A percentile compares a stretch with the other conserved stretches of the same genome.
Conservation (phyloP, 2,113 vertebrate species). For the Channa argus region DNA sequence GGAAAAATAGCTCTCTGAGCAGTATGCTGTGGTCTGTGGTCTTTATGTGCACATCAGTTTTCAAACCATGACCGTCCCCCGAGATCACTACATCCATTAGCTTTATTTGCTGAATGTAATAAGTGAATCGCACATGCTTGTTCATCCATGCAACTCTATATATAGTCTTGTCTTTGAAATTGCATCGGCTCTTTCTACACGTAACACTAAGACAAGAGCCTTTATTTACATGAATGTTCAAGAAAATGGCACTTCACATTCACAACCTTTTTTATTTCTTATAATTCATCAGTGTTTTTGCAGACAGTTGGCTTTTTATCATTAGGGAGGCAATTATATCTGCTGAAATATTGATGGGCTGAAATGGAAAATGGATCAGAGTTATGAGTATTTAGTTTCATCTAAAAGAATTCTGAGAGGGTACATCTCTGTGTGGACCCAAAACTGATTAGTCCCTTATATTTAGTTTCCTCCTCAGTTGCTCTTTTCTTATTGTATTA, state of each 20-base stretch:
- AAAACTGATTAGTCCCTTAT: not conserved
- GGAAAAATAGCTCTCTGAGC: too few relatives aligned
- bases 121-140: not conserved
- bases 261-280: not conserved
- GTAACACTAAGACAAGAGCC: too few relatives aligned
- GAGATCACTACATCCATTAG: not conserved
- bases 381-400: not conserved
- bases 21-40: not conserved
- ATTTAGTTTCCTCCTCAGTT: not conserved
- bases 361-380: not conserved
- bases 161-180: not conserved
- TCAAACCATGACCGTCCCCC: not conserved
- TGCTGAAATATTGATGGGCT: not conserved
- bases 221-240: not conserved
- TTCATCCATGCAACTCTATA: too few relatives aligned
- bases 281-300: not conserved
- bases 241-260: not conserved
- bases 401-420: not conserved
- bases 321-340: too few relatives aligned
- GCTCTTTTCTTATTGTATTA: not conserved
- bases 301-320: not conserved
- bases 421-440: not conserved
- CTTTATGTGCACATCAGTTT: constrained; percentile 1
- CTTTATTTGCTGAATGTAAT: not conserved
- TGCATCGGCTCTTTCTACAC: not conserved